These are phyloP conservation scores for Smittia sp. DNA, from an alignment of 2,888 invertebrate genomes.

Conservation along the genomic window DNA sequence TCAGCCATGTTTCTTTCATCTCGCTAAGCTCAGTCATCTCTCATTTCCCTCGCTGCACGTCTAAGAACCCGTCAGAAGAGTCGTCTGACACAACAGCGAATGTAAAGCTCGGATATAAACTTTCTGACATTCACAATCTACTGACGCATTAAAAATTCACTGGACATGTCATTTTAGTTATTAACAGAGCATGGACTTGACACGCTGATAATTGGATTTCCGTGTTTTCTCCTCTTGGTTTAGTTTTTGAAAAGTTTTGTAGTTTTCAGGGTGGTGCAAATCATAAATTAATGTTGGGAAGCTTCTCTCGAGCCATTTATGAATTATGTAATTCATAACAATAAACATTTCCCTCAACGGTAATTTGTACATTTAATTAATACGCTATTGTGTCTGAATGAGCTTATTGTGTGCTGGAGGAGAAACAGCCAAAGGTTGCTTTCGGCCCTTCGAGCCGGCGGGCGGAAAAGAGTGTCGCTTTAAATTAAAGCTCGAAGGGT, in stretches of 20 bases:
- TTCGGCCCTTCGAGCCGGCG: neutral
- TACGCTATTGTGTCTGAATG: neutral
- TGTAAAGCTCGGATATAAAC: neutral
- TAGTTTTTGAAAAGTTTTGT: neutral
- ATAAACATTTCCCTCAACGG: neutral
- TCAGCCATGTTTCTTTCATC: neutral
- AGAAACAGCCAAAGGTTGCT: neutral
- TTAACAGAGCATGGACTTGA: neutral
- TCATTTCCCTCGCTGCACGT: neutral
- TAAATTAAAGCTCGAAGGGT: neutral
- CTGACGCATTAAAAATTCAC: neutral
- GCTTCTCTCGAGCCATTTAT: neutral
- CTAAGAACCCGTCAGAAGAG: neutral
- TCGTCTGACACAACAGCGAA: neutral
- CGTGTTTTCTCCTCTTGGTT: neutral
- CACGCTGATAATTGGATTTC: slow-evolving; percentile 10
- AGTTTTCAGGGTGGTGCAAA: neutral
- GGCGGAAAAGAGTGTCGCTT: neutral
- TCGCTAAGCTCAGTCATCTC: neutral
- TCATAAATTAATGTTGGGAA: neutral
- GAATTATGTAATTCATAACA: neutral
- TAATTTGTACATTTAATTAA: slow-evolving; percentile 21
- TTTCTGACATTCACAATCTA: neutral
- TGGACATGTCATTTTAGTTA: neutral
- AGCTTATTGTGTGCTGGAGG: neutral